Evolutionary conservation across 2,797 vertebrate species (phyloP).

Genomic region (Mormyrus proboscirostris): DNA sequence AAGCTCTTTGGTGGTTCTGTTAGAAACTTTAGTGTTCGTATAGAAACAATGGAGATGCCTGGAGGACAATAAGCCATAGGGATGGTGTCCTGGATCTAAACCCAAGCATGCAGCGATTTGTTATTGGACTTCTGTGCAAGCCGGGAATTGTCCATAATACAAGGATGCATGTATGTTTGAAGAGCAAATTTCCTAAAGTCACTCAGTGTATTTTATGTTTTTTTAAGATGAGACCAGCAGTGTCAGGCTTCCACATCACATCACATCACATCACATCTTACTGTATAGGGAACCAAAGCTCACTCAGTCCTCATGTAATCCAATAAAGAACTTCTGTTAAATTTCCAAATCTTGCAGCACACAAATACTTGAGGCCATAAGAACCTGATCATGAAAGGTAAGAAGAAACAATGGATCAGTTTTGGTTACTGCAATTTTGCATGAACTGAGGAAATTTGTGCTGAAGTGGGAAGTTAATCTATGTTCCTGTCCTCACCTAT

Average conservation of each 20-base stretch:
- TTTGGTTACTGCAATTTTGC: not conserved
- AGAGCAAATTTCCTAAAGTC: not conserved
- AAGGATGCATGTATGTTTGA: not conserved
- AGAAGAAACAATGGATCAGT: not conserved
- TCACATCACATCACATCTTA: not conserved
- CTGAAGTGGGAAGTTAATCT: not conserved
- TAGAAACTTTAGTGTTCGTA: not conserved
- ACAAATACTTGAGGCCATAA: not conserved
- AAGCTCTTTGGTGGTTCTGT: not conserved
- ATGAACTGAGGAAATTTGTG: not conserved
- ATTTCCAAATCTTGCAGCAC: not conserved
- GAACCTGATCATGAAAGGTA: not conserved
- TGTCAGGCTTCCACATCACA: not conserved
- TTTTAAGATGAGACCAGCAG: not conserved
- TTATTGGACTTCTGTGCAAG: not conserved
- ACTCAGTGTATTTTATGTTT: not conserved
- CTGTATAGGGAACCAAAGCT: not conserved
- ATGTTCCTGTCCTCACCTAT: not conserved
- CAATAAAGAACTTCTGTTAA: not conserved
- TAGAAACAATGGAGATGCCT: not conserved
- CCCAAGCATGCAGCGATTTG: not conserved
- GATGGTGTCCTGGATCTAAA: not conserved
- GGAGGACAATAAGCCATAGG: not conserved
- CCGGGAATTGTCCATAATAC: not conserved
- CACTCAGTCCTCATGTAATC: not conserved